Evolutionary conservation across 2,113 vertebrate genomes (phyloP).

Genomic region (Spheniscus mendiculus): DNA sequence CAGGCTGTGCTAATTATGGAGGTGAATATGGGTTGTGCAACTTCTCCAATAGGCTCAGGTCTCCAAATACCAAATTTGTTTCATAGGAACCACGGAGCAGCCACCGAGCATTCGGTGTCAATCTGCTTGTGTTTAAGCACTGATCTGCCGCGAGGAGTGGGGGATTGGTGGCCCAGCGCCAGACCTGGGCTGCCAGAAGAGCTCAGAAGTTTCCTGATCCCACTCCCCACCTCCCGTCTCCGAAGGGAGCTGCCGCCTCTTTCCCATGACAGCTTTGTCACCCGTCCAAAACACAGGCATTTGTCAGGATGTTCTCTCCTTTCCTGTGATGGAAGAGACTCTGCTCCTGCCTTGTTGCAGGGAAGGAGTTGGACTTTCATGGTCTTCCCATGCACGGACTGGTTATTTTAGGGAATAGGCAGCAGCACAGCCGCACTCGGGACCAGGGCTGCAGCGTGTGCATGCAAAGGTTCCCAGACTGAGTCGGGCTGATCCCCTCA

Average conservation of each 20-base stretch:
- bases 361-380: constrained; percentile 33
- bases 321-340: constrained; percentile 65
- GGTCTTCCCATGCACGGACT: neutral
- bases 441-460: fast-evolving
- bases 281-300: constrained; percentile 63
- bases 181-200: constrained; percentile 69
- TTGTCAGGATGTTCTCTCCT: constrained; percentile 71
- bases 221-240: constrained; percentile 59
- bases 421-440: neutral
- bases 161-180: constrained; percentile 38
- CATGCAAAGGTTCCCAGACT: neutral
- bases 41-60: neutral
- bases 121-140: constrained; percentile 47
- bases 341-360: neutral
- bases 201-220: constrained; percentile 71
- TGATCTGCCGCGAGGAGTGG: neutral
- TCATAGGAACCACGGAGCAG: constrained; percentile 16
- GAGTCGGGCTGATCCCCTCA: neutral
- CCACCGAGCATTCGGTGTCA: constrained; percentile 2
- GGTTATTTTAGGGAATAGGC: neutral
- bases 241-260: constrained; percentile 61
- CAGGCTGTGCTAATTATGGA: constrained; percentile 11
- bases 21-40: constrained; percentile 29
- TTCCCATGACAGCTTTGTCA: constrained; percentile 71
- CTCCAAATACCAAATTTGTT: neutral